A percentile compares a stretch with the other conserved stretches of the same genome.
Evolutionary conservation across 2,797 vertebrate species (phyloP).

Genomic region (Micropoecilia bifurca): DNA sequence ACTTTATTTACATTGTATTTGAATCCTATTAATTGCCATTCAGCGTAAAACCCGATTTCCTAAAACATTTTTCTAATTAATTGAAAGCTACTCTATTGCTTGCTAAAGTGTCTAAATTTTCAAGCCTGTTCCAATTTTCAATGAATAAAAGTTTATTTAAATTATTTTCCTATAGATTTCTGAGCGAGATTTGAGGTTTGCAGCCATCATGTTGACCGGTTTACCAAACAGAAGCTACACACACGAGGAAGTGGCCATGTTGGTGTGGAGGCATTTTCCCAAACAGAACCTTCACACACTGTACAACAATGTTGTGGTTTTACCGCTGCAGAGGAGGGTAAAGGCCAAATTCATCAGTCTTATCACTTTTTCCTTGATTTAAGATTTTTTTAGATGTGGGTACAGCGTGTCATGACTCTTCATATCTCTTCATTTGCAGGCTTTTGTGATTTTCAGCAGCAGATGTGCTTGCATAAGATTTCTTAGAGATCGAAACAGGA

Average conservation of each 20-base stretch:
- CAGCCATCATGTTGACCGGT: constrained; percentile 82
- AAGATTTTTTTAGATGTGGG: not conserved
- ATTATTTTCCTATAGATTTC: constrained; percentile 11
- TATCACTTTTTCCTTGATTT: not conserved
- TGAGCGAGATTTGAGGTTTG: rapidly evolving
- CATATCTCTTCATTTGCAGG: constrained; percentile 26
- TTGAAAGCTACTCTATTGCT: not conserved
- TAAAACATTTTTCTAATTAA: not conserved
- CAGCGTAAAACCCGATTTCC: not conserved
- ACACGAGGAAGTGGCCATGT: constrained; percentile 80
- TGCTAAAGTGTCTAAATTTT: too few species aligned
- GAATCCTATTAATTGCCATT: not conserved
- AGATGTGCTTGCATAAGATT: constrained; percentile 33
- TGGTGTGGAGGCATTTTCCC: constrained; percentile 81
- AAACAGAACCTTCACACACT: constrained; percentile 24
- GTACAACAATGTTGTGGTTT: constrained; percentile 52
- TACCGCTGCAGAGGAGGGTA: constrained; percentile 67
- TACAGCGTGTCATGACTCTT: not conserved
- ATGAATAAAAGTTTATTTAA: not conserved
- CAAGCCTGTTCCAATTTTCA: not conserved
- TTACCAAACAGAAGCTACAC: constrained; percentile 78
- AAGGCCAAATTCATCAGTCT: constrained; percentile 7
- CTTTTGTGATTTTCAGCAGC: constrained; percentile 48
- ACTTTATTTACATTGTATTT: too few species aligned
- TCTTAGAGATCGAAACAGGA: not conserved